These are phyloP conservation scores for Catharus minimus DNA, from an alignment of 2,113 vertebrate species.

Conservation along the genomic window DNA sequence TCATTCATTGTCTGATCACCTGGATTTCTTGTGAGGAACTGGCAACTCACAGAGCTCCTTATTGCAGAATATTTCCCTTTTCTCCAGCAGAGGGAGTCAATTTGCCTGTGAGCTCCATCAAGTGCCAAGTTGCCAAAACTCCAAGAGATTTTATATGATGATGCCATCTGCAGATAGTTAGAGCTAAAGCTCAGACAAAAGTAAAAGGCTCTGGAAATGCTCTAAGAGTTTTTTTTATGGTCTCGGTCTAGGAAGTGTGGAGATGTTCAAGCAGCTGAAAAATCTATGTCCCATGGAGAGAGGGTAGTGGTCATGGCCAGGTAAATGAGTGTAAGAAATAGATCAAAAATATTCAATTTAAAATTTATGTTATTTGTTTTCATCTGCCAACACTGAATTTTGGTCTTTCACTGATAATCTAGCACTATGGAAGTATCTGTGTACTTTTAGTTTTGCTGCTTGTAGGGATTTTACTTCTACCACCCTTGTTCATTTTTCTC, in stretches of 20 bases:
- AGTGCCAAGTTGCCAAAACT: background rate
- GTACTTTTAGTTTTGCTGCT: background rate
- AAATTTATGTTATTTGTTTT: background rate
- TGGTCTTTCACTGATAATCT: background rate
- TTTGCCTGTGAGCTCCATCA: background rate
- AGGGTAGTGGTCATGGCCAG: background rate
- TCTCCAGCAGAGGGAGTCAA: background rate
- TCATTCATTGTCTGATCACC: background rate
- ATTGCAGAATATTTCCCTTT: background rate
- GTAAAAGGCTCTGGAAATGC: background rate
- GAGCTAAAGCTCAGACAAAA: background rate
- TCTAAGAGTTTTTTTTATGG: rapidly evolving
- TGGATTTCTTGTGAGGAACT: rapidly evolving
- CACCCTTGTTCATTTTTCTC: background rate
- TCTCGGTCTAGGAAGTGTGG: background rate
- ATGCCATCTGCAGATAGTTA: background rate
- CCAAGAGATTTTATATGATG: background rate
- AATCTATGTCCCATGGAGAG: background rate
- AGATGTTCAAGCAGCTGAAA: background rate
- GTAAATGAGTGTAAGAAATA: background rate
- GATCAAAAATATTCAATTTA: background rate
- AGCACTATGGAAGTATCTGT: rapidly evolving
- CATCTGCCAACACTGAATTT: background rate
- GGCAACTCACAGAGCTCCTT: background rate
- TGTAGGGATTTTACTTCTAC: background rate